Percentiles rank a stretch among this genome's conserved stretches.
phyloP scores from a whole-genome alignment of 2,113 vertebrate species.

The Procapra przewalskii region DNA sequence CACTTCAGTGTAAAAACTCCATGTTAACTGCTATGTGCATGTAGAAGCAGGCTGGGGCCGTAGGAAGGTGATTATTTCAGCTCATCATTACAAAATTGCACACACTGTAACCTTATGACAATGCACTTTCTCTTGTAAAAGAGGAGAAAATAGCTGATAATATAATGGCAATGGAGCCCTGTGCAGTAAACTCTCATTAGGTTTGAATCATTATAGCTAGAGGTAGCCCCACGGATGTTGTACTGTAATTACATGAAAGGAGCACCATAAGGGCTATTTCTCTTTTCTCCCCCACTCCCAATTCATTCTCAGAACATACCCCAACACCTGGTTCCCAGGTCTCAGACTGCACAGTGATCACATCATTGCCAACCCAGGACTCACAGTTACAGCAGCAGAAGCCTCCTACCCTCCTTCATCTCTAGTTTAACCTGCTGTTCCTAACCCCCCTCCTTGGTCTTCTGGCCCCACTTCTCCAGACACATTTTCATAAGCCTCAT shows the following conservation, averaged over 20 bases:
- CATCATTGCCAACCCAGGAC: conserved; percentile 72
- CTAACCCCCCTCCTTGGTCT: neutral
- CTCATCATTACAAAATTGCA: neutral
- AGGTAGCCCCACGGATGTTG: neutral
- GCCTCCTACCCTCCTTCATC: neutral
- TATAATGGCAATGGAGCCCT: neutral
- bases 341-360: conserved; percentile 76
- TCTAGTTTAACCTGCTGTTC: neutral
- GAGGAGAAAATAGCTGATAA: neutral
- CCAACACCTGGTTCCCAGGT: conserved; percentile 63
- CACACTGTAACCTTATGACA: neutral
- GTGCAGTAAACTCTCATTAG: neutral
- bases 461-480: neutral
- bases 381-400: neutral
- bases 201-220: neutral
- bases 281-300: neutral
- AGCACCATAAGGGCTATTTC: neutral
- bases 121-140: neutral
- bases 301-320: conserved; percentile 35
- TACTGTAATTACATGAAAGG: neutral
- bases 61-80: neutral
- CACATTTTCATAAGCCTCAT: conserved; percentile 57
- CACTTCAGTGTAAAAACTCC: neutral
- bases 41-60: neutral
- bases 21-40: neutral